Evolutionary conservation across 2,113 vertebrate species (phyloP).

Genomic region (Guaruba guarouba): DNA sequence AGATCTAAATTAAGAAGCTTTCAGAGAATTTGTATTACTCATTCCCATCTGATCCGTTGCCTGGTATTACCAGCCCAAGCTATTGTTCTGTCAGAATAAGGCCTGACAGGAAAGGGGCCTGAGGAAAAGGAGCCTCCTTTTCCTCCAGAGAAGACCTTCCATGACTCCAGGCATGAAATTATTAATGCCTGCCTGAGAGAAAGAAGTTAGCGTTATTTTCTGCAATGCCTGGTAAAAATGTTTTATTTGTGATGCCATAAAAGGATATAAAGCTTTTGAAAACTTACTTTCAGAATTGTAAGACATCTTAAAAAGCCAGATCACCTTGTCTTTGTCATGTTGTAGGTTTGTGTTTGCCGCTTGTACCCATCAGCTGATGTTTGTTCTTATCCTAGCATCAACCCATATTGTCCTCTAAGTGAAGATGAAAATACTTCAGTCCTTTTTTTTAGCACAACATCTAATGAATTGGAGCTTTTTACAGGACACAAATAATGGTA

Average conservation of each 20-base stretch:
- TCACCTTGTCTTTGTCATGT: background rate
- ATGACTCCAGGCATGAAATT: background rate
- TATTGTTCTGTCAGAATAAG: background rate
- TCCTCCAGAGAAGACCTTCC: background rate
- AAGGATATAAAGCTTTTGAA: background rate
- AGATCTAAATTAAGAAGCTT: background rate
- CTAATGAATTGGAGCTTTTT: background rate
- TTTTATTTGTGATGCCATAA: background rate
- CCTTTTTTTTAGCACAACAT: background rate
- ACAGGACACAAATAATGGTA: background rate
- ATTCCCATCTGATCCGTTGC: background rate
- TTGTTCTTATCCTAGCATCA: background rate
- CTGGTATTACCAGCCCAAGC: accelerated
- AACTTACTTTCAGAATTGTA: background rate
- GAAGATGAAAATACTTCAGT: background rate
- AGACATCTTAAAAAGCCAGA: background rate
- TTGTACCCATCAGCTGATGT: too few relatives aligned
- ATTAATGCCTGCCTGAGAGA: background rate
- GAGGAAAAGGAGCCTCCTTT: background rate
- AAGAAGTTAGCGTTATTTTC: background rate
- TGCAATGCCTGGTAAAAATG: background rate
- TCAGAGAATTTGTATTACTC: background rate
- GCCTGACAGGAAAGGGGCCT: background rate
- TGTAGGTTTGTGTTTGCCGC: background rate
- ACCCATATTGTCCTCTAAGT: background rate